Percentiles rank a stretch among this genome's conserved stretches.
Evolutionary conservation across 2,113 vertebrate species (phyloP).

Genomic region (Notarius lentiginosus): DNA sequence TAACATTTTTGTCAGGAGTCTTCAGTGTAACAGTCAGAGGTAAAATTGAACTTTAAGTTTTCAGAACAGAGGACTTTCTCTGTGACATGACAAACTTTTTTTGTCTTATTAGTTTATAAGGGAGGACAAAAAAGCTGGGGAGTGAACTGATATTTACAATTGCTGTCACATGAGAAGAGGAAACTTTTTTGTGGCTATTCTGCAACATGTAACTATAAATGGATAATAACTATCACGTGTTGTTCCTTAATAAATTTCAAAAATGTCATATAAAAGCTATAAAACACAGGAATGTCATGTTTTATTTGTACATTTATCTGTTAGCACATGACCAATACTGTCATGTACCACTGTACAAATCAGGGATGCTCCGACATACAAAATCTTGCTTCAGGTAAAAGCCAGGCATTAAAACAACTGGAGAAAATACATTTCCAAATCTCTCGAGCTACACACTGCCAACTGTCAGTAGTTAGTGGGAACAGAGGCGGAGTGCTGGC

Average conservation of each 20-base stretch:
- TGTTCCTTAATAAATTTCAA: background rate
- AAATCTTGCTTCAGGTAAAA: slow-evolving; percentile 13
- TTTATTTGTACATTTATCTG: background rate
- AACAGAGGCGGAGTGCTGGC: slow-evolving; percentile 58
- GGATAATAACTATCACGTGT: background rate
- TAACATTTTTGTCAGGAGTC: background rate
- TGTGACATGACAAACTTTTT: too few relatives aligned
- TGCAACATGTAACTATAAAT: background rate
- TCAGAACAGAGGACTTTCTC: background rate
- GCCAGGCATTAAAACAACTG: background rate
- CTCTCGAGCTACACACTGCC: slow-evolving; percentile 50
- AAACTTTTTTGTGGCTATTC: background rate
- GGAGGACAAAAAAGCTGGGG: too few relatives aligned
- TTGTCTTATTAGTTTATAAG: too few relatives aligned
- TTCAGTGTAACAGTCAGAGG: background rate
- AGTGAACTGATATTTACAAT: background rate
- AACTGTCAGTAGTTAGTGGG: slow-evolving; percentile 50
- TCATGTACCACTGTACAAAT: background rate
- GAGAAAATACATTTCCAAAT: slow-evolving; percentile 50
- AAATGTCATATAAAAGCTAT: background rate
- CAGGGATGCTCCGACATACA: background rate
- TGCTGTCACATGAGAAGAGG: background rate
- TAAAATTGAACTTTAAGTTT: background rate
- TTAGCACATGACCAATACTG: background rate
- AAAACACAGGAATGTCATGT: background rate